A percentile compares a stretch with the other conserved stretches of the same genome.
Conservation (phyloP, 2,888 invertebrate genomes). For the Xestia sexstrigata region DNA sequence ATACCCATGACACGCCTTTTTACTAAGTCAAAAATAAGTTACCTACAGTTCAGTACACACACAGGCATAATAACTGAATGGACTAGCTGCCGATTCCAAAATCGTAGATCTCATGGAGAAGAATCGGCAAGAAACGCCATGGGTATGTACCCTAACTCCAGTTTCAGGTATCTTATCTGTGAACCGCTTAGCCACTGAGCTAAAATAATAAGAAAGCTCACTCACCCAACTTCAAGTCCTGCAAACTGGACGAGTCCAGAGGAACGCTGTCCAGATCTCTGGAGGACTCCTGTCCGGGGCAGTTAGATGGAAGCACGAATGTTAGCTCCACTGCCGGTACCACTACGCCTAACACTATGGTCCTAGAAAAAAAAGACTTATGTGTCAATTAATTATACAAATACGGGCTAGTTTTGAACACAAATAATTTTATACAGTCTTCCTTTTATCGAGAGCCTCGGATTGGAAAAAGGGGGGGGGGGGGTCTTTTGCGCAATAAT, state of each 20-base stretch:
- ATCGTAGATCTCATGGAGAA: no score
- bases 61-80: no score
- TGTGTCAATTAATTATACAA: neutral
- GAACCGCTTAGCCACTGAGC: neutral
- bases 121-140: no score
- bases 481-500: no score
- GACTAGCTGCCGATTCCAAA: no score
- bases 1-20: no score
- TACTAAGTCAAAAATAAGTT: no score
- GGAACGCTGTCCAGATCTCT: conserved; percentile 96
- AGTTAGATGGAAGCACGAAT: conserved; percentile 95
- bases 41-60: no score
- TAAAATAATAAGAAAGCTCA: neutral
- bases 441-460: no score
- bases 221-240: conserved; percentile 93
- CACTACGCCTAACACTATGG: conserved; percentile 94
- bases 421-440: neutral
- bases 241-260: conserved; percentile 96
- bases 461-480: no score
- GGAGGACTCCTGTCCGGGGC: conserved; percentile 96
- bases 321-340: conserved; percentile 97
- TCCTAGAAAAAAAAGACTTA: conserved; percentile 72
- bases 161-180: neutral
- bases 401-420: neutral
- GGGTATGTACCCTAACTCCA: neutral